Percentiles rank a stretch among this genome's conserved stretches.
These are phyloP conservation scores for Melanotaenia trifasciata DNA, from an alignment of 2,797 vertebrate genomes.

Conservation along the genomic window DNA sequence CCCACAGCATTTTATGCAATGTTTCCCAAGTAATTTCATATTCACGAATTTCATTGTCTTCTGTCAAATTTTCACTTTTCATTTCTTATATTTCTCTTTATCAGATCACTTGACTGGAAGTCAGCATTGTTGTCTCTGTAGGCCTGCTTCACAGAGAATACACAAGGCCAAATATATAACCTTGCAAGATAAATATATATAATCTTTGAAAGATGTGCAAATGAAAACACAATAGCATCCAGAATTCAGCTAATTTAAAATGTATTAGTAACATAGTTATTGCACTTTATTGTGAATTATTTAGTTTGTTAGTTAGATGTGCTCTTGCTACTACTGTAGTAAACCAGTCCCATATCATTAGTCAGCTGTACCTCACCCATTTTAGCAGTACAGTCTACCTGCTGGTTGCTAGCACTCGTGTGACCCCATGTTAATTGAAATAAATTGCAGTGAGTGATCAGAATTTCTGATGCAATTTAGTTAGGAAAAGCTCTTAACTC, in stretches of 20 bases:
- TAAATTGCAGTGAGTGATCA: slow-evolving; percentile 64
- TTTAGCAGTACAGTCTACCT: slow-evolving; percentile 17
- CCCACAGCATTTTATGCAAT: slow-evolving; percentile 43
- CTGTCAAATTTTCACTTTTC: slow-evolving; percentile 10
- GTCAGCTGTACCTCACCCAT: slow-evolving; percentile 19
- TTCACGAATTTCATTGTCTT: slow-evolving; percentile 5
- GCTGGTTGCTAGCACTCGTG: slow-evolving; percentile 10
- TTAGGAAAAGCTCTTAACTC: slow-evolving; percentile 53
- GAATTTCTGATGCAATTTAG: slow-evolving; percentile 65
- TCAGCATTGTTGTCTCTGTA: not conserved
- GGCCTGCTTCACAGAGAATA: not conserved
- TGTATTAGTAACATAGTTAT: no score
- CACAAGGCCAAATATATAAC: no score
- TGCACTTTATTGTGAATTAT: not conserved
- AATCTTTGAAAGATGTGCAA: not conserved
- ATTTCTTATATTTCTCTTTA: not conserved
- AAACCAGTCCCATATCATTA: not conserved
- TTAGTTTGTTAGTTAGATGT: not conserved
- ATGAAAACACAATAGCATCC: not conserved
- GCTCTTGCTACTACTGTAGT: not conserved
- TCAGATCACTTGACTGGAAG: not conserved
- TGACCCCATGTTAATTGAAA: slow-evolving; percentile 53
- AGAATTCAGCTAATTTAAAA: no score
- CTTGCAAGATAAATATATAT: no score
- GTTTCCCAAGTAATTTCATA: slow-evolving; percentile 38